These are phyloP conservation scores for Patella depressa DNA, from an alignment of 2,888 invertebrate genomes.

Conservation along the genomic window DNA sequence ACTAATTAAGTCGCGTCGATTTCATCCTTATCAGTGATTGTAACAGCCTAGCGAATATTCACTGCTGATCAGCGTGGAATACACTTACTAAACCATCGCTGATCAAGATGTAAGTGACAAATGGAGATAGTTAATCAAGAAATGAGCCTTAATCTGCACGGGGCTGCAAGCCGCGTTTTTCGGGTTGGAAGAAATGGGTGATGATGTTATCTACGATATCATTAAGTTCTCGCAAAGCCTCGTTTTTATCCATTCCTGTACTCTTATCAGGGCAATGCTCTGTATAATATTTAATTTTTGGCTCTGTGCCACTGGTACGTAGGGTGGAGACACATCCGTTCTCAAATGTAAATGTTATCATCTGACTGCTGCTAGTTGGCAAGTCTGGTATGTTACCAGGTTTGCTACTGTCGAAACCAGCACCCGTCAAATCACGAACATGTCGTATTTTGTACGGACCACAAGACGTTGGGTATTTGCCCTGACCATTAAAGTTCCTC, in stretches of 20 bases:
- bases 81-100: too few species aligned
- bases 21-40: too few species aligned
- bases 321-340: conserved; percentile 90
- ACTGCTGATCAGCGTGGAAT: too few species aligned
- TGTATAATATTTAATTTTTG: conserved; percentile 98
- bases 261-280: conserved; percentile 73
- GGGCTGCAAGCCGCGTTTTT: conserved; percentile 77
- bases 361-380: conserved; percentile 75
- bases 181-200: conserved; percentile 85
- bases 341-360: conserved; percentile 94
- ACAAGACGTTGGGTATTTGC: conserved; percentile 72
- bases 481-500: conserved; percentile 78
- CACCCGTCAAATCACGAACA: conserved; percentile 88
- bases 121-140: too few species aligned
- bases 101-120: too few species aligned
- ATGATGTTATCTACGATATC: conserved; percentile 85
- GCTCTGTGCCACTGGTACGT: conserved; percentile 97
- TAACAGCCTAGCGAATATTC: too few species aligned
- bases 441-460: conserved; percentile 75
- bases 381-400: conserved; percentile 78
- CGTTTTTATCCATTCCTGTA: conserved; percentile 75
- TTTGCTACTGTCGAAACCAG: conserved; percentile 83
- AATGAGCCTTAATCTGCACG: conserved; percentile 48
- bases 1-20: too few species aligned
- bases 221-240: conserved; percentile 77